These are phyloP conservation scores for Tyrannus savana DNA, from an alignment of 2,113 vertebrate genomes.

Conservation along the genomic window DNA sequence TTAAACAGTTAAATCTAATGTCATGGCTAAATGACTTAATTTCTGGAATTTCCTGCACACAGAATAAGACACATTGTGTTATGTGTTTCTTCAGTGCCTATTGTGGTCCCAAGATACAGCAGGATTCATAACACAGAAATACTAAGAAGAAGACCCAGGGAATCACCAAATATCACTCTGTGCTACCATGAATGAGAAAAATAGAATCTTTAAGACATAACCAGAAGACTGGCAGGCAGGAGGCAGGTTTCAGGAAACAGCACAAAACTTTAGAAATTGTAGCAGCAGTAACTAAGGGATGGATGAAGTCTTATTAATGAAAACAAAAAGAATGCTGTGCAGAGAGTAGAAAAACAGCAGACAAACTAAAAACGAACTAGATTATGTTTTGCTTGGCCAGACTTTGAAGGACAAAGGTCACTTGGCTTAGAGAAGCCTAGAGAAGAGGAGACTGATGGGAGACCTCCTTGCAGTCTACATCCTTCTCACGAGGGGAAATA, in stretches of 20 bases:
- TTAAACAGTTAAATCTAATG: background rate
- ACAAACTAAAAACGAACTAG: background rate
- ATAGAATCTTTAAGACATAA: background rate
- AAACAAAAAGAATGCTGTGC: background rate
- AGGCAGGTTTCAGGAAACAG: background rate
- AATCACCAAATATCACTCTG: background rate
- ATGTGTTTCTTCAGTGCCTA: background rate
- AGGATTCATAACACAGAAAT: background rate
- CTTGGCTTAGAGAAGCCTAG: background rate
- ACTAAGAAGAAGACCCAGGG: background rate
- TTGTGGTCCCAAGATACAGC: background rate
- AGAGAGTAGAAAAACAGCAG: background rate
- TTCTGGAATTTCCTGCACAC: background rate
- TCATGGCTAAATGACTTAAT: background rate
- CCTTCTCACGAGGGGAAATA: background rate
- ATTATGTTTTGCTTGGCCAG: background rate
- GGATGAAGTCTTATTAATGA: background rate
- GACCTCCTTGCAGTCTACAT: background rate
- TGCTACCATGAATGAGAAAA: background rate
- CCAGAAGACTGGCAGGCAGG: background rate
- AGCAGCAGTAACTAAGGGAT: background rate
- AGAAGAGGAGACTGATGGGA: background rate
- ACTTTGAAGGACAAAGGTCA: background rate
- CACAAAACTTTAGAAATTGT: background rate
- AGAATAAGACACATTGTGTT: background rate